phyloP scores from a whole-genome alignment of 2,113 vertebrate species.

The Chamaea fasciata region DNA sequence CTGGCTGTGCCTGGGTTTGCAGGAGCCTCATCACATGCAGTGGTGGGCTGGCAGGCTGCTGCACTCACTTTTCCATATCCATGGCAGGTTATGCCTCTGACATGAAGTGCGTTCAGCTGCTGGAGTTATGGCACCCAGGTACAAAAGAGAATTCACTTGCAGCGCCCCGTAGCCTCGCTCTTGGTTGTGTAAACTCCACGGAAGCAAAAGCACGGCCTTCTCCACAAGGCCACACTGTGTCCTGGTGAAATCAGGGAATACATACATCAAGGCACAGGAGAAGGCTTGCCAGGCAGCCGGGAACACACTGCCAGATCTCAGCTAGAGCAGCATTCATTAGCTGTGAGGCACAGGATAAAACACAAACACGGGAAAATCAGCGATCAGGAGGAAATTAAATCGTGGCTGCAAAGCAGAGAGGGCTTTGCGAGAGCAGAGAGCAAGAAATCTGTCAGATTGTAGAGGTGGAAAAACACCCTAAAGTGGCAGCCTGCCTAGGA shows the following conservation, averaged over 20 bases:
- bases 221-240: neutral
- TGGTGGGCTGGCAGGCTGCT: neutral
- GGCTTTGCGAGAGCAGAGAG: neutral
- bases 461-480: neutral
- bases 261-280: neutral
- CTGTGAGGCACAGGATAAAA: neutral
- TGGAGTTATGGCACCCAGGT: neutral
- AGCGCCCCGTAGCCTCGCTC: accelerated
- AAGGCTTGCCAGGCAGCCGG: neutral
- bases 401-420: neutral
- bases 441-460: neutral
- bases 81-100: neutral
- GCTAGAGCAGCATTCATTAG: constrained; percentile 27
- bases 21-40: neutral
- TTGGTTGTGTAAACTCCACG: neutral
- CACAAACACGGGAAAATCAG: neutral
- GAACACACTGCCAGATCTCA: neutral
- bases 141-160: neutral
- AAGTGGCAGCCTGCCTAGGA: neutral
- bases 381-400: neutral
- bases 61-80: neutral
- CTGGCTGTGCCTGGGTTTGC: neutral
- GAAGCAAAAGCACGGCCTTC: neutral
- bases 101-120: accelerated
- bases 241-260: neutral